Evolutionary conservation across 92 coral and sea anemone genomes (phyloP), one percentile per base, ranked within the genome.

Genomic region (Galaxea fascicularis): DNA sequence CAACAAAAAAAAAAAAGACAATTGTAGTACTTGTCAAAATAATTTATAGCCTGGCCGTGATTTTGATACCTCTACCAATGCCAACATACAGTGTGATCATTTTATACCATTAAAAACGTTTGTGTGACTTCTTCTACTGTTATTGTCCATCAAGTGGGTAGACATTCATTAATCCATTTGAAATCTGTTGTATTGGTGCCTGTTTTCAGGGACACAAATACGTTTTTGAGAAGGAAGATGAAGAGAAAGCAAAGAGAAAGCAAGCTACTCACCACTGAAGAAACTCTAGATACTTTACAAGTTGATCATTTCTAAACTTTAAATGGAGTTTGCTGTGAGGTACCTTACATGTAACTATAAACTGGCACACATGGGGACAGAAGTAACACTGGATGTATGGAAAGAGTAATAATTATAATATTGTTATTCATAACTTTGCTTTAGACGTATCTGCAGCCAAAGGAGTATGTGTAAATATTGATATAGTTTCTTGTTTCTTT

Each of bases 211-310:
- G 86, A 21, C 86, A 82, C 59, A 82, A 71, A 57, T 30, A 68
- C 26, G 28, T 82, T 24, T 82, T 70, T 82, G 86, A 82, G 69
- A 29, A 68, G 78, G 86, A 82, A 14, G 86, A 82, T 71, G 84
- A 73, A 10, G 84, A 66, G 27, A 79, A 71, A 56, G 78, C 76
- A 24, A 69, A 35, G 4, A 5, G 30, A 44, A 82, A 71, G 35
- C 41, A 44, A 21, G 10, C 16, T 21, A 75, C 45, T 9, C 75
- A 79, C 21, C 84, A 79, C 24, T 79, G 65, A 79, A 13, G 6
- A 49, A n/a, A n/a, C 9, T 8, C 2, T 3, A 13, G 27, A 20
- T 79, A 25, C 71, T 46, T 51, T 51, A n/a, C n/a, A n/a, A n/a
- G 62, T 46, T 71, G 45, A 17, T 52, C 24, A 20, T 66, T 46